A percentile compares a stretch with the other conserved stretches of the same genome.
These are phyloP conservation scores for Cremastinae sp. DNA, from an alignment of 2,888 invertebrate genomes.

Conservation along the genomic window DNA sequence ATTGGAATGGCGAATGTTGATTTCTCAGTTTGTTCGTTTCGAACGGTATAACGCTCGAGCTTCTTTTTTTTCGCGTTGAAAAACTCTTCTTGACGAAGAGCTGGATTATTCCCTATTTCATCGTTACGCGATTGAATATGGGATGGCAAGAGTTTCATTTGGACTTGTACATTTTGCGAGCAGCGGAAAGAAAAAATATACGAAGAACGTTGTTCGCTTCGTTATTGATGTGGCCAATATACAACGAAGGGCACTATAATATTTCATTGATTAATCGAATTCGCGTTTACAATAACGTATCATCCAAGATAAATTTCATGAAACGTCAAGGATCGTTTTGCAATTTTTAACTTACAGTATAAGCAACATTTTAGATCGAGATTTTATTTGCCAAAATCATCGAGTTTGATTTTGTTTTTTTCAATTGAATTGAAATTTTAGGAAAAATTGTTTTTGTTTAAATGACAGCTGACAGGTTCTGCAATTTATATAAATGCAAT, in stretches of 20 bases:
- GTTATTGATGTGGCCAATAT: conserved; percentile 31
- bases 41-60: neutral
- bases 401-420: no score
- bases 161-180: conserved; percentile 10
- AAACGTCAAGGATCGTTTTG: conserved; percentile 6
- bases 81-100: neutral
- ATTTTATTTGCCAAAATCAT: no score
- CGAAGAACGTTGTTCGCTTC: conserved; percentile 9
- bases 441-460: no score
- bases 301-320: conserved; percentile 10
- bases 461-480: no score
- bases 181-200: conserved; percentile 3
- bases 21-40: conserved; percentile 5
- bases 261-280: conserved; percentile 41
- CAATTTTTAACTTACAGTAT: neutral
- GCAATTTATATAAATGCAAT: no score
- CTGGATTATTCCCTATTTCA: neutral
- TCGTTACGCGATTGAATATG: conserved; percentile 20
- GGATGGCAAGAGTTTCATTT: conserved; percentile 22
- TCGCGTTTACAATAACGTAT: conserved; percentile 13
- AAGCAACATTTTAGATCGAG: no score
- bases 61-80: conserved; percentile 9
- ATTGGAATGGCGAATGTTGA: conserved; percentile 40
- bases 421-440: no score
- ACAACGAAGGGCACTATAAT: conserved; percentile 33